Evolutionary conservation across 1,140 invertebrate genomes (phyloP).

Genomic region (Diorhabda carinulata): DNA sequence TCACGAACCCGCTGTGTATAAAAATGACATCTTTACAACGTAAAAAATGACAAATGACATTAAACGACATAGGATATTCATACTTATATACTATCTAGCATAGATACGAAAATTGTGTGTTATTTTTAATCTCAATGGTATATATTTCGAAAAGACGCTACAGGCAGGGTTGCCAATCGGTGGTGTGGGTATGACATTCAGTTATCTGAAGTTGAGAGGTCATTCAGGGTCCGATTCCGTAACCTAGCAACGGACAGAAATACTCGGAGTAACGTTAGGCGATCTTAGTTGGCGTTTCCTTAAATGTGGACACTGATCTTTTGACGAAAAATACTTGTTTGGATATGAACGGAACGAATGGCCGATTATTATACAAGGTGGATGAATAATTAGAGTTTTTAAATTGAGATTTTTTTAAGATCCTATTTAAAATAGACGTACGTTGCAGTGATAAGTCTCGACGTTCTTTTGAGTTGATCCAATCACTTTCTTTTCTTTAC

Average conservation of each 20-base stretch:
- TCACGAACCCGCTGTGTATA: conserved; percentile 21
- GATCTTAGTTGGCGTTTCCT: conserved; percentile 15
- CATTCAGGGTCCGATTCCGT: conserved; percentile 36
- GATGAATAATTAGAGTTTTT: too few relatives aligned
- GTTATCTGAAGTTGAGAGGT: conserved; percentile 41
- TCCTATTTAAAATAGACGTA: too few relatives aligned
- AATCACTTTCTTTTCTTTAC: too few relatives aligned
- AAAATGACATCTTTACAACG: conserved; percentile 18
- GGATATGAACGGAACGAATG: too few relatives aligned
- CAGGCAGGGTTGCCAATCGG: conserved; percentile 26
- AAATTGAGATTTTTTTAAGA: too few relatives aligned
- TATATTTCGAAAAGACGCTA: conserved; percentile 1
- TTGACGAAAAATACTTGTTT: background rate
- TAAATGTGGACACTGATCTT: conserved; percentile 6
- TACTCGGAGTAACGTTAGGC: conserved; percentile 5
- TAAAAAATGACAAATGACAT: conserved; percentile 1
- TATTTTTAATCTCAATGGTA: conserved; percentile 3
- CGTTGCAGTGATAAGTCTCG: too few relatives aligned
- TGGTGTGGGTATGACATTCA: conserved; percentile 32
- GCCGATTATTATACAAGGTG: too few relatives aligned
- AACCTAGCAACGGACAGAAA: conserved; percentile 32
- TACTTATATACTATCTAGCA: too few relatives aligned
- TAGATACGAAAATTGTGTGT: conserved; percentile 10
- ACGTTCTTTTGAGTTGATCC: too few relatives aligned
- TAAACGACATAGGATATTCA: too few relatives aligned